phyloP scores from a whole-genome alignment of 2,888 invertebrate species.

The Drosophila mayaguana region DNA sequence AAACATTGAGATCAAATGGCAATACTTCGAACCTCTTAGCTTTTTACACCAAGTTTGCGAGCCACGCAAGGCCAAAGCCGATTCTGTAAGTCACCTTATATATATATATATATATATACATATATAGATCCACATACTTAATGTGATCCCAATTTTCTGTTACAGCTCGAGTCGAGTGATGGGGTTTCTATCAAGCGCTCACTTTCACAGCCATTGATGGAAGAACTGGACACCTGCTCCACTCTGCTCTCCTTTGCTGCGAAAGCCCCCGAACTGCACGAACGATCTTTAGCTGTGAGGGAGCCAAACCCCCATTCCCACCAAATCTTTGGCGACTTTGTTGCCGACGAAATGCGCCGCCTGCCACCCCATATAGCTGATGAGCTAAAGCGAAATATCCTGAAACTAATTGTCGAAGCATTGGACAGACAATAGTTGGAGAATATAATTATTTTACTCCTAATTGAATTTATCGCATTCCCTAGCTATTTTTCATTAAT shows the following conservation, averaged over 20 bases:
- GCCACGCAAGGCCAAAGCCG: slow-evolving; percentile 16
- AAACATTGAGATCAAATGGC: slow-evolving; percentile 37
- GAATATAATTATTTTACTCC: background rate
- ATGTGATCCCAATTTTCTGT: slow-evolving; percentile 1
- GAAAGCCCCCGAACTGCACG: background rate
- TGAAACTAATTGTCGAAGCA: slow-evolving; percentile 38
- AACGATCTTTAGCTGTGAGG: slow-evolving; percentile 1
- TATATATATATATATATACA: rapidly evolving
- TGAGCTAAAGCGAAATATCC: slow-evolving; percentile 36
- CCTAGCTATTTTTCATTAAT: background rate
- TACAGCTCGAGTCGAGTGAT: slow-evolving; percentile 7
- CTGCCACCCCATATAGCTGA: slow-evolving; percentile 34
- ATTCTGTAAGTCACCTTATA: slow-evolving; percentile 16
- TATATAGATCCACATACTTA: background rate
- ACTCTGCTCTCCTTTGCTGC: slow-evolving; percentile 16
- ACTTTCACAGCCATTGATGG: slow-evolving; percentile 9
- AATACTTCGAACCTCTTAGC: slow-evolving; percentile 34
- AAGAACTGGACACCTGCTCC: slow-evolving; percentile 31
- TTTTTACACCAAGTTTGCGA: slow-evolving; percentile 38
- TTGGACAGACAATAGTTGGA: slow-evolving; percentile 22
- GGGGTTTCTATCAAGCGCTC: slow-evolving; percentile 3
- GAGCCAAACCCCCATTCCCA: slow-evolving; percentile 23
- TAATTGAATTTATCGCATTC: background rate
- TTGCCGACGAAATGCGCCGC: slow-evolving; percentile 44
- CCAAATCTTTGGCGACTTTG: slow-evolving; percentile 51